A percentile compares a stretch with the other conserved stretches of the same genome.
phyloP scores from a whole-genome alignment of 2,113 vertebrate species.

The Amazona guildingii region DNA sequence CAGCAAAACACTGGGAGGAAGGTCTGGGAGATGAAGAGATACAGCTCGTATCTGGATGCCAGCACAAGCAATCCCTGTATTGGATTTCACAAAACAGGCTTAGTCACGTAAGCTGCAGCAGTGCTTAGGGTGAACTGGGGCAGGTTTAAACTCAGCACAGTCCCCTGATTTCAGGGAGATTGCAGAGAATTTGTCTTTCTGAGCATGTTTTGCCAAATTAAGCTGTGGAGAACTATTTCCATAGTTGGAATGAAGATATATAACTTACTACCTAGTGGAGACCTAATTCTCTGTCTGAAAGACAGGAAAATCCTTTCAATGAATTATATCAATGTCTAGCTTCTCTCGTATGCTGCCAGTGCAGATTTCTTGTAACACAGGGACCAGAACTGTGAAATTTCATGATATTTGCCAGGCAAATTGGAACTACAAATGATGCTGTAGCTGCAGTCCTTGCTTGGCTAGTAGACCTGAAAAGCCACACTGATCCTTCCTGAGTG shows the following conservation, averaged over 20 bases:
- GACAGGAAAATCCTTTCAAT: constrained; percentile 60
- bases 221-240: constrained; percentile 22
- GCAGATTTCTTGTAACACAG: constrained; percentile 32
- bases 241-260: constrained; percentile 36
- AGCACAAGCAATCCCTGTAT: neutral
- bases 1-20: neutral
- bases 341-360: constrained; percentile 32
- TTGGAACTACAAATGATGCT: constrained; percentile 37
- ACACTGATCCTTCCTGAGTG: neutral
- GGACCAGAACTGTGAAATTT: constrained; percentile 53
- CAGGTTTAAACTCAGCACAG: neutral
- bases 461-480: constrained; percentile 51
- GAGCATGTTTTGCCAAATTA: constrained; percentile 26
- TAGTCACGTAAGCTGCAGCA: neutral
- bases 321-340: constrained; percentile 22
- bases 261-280: constrained; percentile 37
- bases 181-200: neutral
- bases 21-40: neutral
- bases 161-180: neutral
- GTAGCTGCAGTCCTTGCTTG: constrained; percentile 27
- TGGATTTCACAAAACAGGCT: neutral
- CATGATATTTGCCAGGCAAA: constrained; percentile 51
- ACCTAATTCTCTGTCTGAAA: constrained; percentile 58
- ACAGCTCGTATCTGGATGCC: neutral
- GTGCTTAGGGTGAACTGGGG: neutral